Evolutionary conservation across 92 coral and sea anemone species (phyloP), one percentile per base, ranked within the genome.

Genomic region (Phenganax stokvisi): DNA sequence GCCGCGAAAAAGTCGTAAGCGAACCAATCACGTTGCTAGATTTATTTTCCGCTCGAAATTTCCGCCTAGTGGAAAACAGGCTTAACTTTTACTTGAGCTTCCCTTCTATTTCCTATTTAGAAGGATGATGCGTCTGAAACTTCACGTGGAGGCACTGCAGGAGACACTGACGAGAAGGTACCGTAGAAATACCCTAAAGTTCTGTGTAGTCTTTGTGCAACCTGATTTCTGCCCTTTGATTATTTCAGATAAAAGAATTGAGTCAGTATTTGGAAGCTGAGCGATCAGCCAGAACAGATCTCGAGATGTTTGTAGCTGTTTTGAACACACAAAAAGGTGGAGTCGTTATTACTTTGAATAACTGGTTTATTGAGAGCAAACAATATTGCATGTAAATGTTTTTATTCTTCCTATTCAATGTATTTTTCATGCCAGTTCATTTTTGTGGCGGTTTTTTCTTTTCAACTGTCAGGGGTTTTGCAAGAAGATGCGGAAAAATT

Each of bases 251-350:
- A 63, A 94, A 90, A 78, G 98, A 94, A 53, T 81, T 94, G 31
- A 85, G 59, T 28, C 98, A 94, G 47, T 94, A 94, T 76, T 74
- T 94, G 51, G 98, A 94, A 65, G 88, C 98, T 54, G 98, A 94
- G 72, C 89, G 98, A 8, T 92, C 98, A 54, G 87, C 98, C 65
- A 87, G 98, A 74, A 94, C 98, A 65, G 98, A 94, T 84, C 85
- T 94, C 55, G 98, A 94, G 86, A 94, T 94, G 98, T 94, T 85
- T 85, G 98, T 94, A 37, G 93, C 98, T 11, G 98, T 94, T 66
- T 87, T 94, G 8, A 94, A 94, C 87, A 94, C 97, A 29, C 98
- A 93, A 80, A 93, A 91, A 88, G 97, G 98, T 90, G 72, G 52
- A 37, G 47, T 37, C 47, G 47, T 37, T 37, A 37, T 37, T 37